Conservation (phyloP, 2,888 invertebrate species). For the Axea sp. region DNA sequence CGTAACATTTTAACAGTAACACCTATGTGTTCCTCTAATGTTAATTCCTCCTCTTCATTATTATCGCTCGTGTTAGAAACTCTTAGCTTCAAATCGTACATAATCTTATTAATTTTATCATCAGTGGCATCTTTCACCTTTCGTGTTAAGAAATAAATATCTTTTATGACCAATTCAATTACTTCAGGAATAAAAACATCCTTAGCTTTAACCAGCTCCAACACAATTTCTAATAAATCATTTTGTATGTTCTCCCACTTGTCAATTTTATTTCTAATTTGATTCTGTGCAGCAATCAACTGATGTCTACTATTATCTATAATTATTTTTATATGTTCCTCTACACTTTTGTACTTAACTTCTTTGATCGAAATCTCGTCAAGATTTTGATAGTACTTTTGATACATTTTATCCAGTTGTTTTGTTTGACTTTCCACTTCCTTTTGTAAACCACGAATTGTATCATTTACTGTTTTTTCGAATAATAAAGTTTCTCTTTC, state of each 20-base stretch:
- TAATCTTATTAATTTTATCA: background rate
- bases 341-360: background rate
- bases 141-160: background rate
- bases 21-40: background rate
- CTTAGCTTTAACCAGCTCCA: background rate
- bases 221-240: conserved; percentile 2
- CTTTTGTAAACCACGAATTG: background rate
- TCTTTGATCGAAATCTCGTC: background rate
- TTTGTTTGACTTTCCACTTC: background rate
- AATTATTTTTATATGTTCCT: conserved; percentile 11
- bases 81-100: background rate
- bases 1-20: background rate
- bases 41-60: background rate
- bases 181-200: background rate
- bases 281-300: background rate
- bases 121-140: background rate
- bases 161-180: background rate
- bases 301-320: conserved; percentile 5
- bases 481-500: background rate
- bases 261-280: conserved; percentile 3
- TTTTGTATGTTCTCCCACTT: conserved; percentile 1
- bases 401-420: conserved; percentile 2
- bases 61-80: conserved; percentile 13
- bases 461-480: background rate
- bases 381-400: background rate